Evolutionary conservation across 2,888 invertebrate genomes (phyloP), one percentile per base, ranked within the genome.

Genomic region (Tuberolachnus salignus): DNA sequence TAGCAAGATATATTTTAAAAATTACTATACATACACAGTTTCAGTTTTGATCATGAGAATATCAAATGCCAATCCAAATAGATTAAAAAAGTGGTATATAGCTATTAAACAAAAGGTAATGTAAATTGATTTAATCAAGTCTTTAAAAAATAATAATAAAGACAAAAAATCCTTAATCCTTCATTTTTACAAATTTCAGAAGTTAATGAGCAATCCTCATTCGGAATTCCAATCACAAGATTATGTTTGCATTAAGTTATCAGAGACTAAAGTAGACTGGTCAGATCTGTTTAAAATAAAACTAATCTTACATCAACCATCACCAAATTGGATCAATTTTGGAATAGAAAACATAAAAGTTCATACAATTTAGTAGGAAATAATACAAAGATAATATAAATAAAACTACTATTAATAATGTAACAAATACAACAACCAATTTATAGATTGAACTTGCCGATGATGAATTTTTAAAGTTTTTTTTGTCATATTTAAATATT

Each of bases 201-300:
- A 66, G 49, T 16, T 69, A 59, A 78, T 69, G 49, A 16, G 59
- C 49, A 51, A 78, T 49, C 9, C 59, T 59, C 57, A 78, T 78
- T 46, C 13, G 16, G 78, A 78, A 51, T 34, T 51, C 13, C 34
- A 78, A 59, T 69, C 49, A 13, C 53, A 74, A 34, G 21, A 59
- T 3, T 57, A 51, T 21, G 16, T 49, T 55, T 51, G 53, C 8
- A 74, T 74, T 64, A 23, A 63, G 23, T 64, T 44, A 23, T 64
- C 64, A 6, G 74, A 74, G 21, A 74, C 53, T 64, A 64, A 44
- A 44, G 44, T 44, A 42, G 55, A 74, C 23, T 64, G 53, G 74
- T 23, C 53, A 51, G 42, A 64, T 13, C 16, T 64, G 11, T 34
- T 51, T 11, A 63, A 63, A 73, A 74, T 74, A n/a, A 64, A 74